Evolutionary conservation across 2,113 vertebrate genomes (phyloP).

Genomic region (Micromys minutus): DNA sequence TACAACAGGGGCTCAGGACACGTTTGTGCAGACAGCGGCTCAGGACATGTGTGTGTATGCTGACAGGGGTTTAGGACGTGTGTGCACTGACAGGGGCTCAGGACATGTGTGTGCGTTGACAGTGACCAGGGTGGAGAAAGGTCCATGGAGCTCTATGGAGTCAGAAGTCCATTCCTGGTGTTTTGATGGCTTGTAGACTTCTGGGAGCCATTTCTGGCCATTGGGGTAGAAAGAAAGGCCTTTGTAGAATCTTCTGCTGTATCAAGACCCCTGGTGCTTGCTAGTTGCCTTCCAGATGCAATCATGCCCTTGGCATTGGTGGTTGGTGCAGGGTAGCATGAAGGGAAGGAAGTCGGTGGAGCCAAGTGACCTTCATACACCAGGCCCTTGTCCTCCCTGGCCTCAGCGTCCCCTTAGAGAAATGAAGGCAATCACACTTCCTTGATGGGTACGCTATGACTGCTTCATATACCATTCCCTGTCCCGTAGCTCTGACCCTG

Average conservation of each 20-base stretch:
- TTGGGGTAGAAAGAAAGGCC: no score
- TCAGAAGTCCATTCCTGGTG: not conserved
- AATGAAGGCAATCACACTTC: rapidly evolving
- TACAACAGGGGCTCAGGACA: not conserved
- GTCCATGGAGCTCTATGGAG: not conserved
- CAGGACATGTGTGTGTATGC: not conserved
- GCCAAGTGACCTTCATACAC: rapidly evolving
- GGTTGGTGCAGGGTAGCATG: rapidly evolving
- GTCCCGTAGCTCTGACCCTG: no score
- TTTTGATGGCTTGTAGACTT: not conserved
- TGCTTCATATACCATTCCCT: rapidly evolving
- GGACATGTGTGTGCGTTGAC: not conserved
- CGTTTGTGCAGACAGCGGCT: not conserved
- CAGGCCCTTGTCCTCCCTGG: not conserved
- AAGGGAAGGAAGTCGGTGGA: not conserved
- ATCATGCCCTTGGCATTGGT: rapidly evolving
- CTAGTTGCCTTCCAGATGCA: rapidly evolving
- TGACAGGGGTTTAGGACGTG: no score
- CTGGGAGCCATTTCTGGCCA: not conserved
- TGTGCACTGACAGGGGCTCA: no score
- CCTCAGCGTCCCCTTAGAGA: not conserved
- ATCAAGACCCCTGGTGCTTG: not conserved
- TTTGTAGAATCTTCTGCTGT: not conserved
- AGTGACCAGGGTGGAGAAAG: not conserved
- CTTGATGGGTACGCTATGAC: not conserved